Percentiles rank a stretch among this genome's conserved stretches.
Evolutionary conservation across 2,113 vertebrate genomes (phyloP).

Genomic region (Apodemus speciosus): DNA sequence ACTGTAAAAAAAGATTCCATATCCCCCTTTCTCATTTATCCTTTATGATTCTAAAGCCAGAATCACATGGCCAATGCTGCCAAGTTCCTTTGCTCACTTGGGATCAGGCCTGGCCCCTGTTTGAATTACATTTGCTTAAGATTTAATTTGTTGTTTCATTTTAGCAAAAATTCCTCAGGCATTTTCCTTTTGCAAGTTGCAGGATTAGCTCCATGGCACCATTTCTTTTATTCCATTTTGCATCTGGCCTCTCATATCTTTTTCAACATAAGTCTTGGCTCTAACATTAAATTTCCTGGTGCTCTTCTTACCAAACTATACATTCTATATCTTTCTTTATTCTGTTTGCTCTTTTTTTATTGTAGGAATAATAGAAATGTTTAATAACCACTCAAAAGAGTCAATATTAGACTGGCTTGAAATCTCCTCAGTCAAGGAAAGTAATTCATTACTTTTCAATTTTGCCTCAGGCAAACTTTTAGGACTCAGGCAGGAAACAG

Average conservation of each 20-base stretch:
- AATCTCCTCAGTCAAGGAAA: background rate
- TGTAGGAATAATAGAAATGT: background rate
- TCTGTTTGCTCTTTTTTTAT: background rate
- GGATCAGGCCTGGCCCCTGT: background rate
- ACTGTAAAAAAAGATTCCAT: background rate
- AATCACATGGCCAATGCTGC: background rate
- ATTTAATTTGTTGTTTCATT: background rate
- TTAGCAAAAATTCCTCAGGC: background rate
- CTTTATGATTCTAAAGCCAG: background rate
- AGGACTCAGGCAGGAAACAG: background rate
- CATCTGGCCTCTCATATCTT: background rate
- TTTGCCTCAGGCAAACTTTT: background rate
- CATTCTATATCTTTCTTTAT: background rate
- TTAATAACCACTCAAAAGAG: background rate
- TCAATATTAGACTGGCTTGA: background rate
- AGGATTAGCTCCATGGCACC: background rate
- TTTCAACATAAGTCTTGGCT: background rate
- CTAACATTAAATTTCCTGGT: background rate
- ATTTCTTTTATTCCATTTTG: background rate
- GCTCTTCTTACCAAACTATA: background rate
- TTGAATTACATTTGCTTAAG: background rate
- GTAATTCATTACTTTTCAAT: background rate
- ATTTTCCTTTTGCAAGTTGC: background rate
- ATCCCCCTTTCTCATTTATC: background rate
- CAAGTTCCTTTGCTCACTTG: background rate